Evolutionary conservation across 2,888 invertebrate genomes (phyloP), one percentile per base, ranked within the genome.

Genomic region (Drosophila mulleri): DNA sequence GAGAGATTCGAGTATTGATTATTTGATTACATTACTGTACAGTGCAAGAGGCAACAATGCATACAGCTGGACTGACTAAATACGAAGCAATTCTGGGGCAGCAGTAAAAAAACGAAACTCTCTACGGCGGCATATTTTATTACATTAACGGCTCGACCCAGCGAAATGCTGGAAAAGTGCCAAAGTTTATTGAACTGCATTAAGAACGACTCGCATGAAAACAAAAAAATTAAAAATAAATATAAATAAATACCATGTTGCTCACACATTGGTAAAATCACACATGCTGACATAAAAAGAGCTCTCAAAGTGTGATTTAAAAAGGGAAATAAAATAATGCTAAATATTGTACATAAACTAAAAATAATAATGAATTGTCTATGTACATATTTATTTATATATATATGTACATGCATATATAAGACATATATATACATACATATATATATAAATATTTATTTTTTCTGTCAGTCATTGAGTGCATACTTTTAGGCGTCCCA

Each of bases 141-240:
- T 50, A 50, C 50, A 50, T 50, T 50, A 50, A 18, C 50, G 20
- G 4, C 18, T 18, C 32, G 2, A 14, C 32, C 50, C 50, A 18
- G 32, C 32, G 50, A 50, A 50, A 50, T 18, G 50, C 14, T 50
- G 50, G 50, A 50, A 50, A 35, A 35, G 14, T 50, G 50, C 50
- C 50, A 50, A 20, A 50, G 50, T 50, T 50, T 50, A 50, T 50
- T 50, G 50, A 50, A 32, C 50, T 35, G 32, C 14, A 50, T 50
- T 35, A 18, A 50, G 50, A 50, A 50, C 50, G 8, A 20, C 9
- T 50, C 35, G 18, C 18, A 35, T 20, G 50, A 50, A 32, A 48
- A 48, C 2, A 48, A 12, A n/a, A 29, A 23, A 11, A n/a, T n/a
- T n/a, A 1, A 29, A 32, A 32, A 7, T 6, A 32, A 50, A 26